Percentiles rank a stretch among this genome's conserved stretches.
Conservation (phyloP, 1,140 invertebrate genomes). For the Drosophila sp. region DNA sequence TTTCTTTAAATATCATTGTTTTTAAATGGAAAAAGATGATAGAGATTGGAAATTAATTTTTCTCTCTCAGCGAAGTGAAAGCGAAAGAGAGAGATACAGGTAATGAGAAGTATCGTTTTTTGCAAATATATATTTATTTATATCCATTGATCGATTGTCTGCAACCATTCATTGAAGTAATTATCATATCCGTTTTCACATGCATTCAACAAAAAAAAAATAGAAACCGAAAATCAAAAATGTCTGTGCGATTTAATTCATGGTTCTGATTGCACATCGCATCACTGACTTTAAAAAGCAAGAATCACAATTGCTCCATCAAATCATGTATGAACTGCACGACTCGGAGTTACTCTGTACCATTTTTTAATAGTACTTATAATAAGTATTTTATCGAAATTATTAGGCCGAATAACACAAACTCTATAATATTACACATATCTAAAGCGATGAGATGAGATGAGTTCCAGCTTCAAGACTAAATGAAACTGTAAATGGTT, state of each 20-base stretch:
- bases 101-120: no score
- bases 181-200: slow-evolving; percentile 32
- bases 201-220: slow-evolving; percentile 13
- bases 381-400: neutral
- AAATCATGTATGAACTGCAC: neutral
- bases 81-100: no score
- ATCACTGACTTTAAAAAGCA: slow-evolving; percentile 25
- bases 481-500: neutral
- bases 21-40: no score
- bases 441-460: no score
- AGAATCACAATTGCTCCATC: neutral
- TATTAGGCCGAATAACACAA: no score
- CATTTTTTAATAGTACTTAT: neutral
- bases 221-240: neutral
- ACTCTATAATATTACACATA: no score
- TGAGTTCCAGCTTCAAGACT: no score
- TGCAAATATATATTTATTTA: neutral
- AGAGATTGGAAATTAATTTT: no score
- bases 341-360: neutral
- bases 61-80: no score
- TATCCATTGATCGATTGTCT: slow-evolving; percentile 6
- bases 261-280: slow-evolving; percentile 44
- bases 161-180: slow-evolving; percentile 6
- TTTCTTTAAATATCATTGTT: no score
- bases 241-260: neutral